phyloP scores from a whole-genome alignment of 2,797 vertebrate species.

The Notolabrus celidotus region DNA sequence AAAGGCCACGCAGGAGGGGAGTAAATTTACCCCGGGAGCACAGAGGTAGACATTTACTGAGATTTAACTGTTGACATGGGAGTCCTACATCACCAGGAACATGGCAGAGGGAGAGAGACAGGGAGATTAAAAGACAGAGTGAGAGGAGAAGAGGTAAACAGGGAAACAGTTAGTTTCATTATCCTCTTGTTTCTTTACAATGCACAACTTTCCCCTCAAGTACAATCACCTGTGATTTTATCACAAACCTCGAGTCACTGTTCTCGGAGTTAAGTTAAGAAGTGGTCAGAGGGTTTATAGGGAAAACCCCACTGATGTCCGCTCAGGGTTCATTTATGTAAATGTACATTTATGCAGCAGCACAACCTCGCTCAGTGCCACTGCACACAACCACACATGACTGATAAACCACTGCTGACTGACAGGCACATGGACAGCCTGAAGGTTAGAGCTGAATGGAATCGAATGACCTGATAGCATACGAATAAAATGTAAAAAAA shows the following conservation, averaged over 20 bases:
- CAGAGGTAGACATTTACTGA: constrained; percentile 60
- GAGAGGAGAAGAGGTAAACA: constrained; percentile 13
- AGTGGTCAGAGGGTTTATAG: neutral
- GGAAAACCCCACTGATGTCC: constrained; percentile 11
- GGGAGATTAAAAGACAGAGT: constrained; percentile 2
- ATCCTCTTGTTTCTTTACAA: constrained; percentile 17
- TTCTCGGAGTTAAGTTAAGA: constrained; percentile 20
- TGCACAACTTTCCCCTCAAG: constrained; percentile 24
- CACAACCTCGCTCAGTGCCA: neutral
- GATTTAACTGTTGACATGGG: constrained; percentile 64
- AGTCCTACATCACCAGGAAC: constrained; percentile 64
- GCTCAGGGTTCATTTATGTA: constrained; percentile 22
- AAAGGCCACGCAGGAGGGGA: constrained; percentile 19
- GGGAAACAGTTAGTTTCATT: constrained; percentile 47
- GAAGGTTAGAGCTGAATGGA: neutral
- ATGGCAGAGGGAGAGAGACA: constrained; percentile 3
- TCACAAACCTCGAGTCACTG: constrained; percentile 39
- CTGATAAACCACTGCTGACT: constrained; percentile 12
- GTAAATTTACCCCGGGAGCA: constrained; percentile 52
- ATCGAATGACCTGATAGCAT: neutral
- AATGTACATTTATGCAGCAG: constrained; percentile 30
- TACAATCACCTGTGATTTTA: constrained; percentile 7
- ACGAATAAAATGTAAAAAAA: constrained; percentile 1
- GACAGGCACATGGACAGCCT: constrained; percentile 3
- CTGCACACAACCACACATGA: neutral